These are phyloP conservation scores for Drosophila acutilabella DNA, from an alignment of 2,888 invertebrate species.

Conservation along the genomic window DNA sequence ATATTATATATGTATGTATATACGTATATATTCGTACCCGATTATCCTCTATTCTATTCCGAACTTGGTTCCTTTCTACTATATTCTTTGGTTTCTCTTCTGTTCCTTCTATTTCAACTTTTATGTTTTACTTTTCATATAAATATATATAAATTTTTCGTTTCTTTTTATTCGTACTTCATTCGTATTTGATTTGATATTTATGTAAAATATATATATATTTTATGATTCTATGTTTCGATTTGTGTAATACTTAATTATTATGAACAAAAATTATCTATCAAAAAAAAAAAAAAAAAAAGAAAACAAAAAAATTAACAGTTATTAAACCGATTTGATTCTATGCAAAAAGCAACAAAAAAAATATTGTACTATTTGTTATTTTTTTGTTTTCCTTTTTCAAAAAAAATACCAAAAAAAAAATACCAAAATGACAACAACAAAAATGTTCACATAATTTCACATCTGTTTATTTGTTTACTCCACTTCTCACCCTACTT, in stretches of 20 bases:
- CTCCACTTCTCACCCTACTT: constrained; percentile 84
- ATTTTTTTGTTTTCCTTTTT: constrained; percentile 54
- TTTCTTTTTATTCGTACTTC: constrained; percentile 31
- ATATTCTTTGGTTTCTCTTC: constrained; percentile 36
- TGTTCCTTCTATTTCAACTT: constrained; percentile 22
- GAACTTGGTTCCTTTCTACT: constrained; percentile 48
- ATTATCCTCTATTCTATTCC: constrained; percentile 46
- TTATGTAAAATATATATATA: constrained; percentile 44
- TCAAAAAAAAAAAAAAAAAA: constrained; percentile 27
- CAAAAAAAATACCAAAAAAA: constrained; percentile 33
- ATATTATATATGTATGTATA: constrained; percentile 30
- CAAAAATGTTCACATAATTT: constrained; percentile 84
- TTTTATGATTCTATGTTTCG: constrained; percentile 44
- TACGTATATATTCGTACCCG: constrained; percentile 52
- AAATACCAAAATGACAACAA: constrained; percentile 45
- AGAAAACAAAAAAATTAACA: constrained; percentile 9
- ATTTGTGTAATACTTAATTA: constrained; percentile 57
- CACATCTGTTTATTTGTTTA: constrained; percentile 85
- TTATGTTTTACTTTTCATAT: constrained; percentile 24
- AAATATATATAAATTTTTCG: constrained; percentile 12
- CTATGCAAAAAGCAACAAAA: constrained; percentile 16
- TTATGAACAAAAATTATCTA: constrained; percentile 41
- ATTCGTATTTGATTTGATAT: constrained; percentile 55
- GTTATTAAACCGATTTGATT: constrained; percentile 27
- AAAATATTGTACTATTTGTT: constrained; percentile 50